Percentiles rank a stretch among this genome's conserved stretches.
phyloP scores from a whole-genome alignment of 2,113 vertebrate species.

The Aythya baeri region DNA sequence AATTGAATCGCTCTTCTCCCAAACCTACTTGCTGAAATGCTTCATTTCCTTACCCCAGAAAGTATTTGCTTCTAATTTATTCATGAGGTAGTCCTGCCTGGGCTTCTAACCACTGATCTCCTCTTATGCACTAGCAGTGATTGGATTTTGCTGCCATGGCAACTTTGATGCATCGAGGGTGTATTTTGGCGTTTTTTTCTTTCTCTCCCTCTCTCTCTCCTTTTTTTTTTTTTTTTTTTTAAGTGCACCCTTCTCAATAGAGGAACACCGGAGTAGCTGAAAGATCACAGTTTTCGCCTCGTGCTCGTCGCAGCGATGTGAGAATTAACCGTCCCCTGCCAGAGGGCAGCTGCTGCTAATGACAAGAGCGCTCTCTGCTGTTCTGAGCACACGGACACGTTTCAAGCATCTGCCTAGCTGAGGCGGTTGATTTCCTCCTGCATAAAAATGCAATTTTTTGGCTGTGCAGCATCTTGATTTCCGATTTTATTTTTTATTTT shows the following conservation, averaged over 20 bases:
- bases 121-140: background rate
- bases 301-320: background rate
- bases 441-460: background rate
- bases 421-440: background rate
- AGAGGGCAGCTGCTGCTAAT: background rate
- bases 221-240: background rate
- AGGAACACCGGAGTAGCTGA: background rate
- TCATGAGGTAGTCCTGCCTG: background rate
- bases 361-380: slow-evolving; percentile 30
- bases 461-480: background rate
- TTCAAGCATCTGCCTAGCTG: too few species aligned
- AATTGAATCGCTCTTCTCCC: background rate
- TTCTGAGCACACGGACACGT: background rate
- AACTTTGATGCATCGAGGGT: background rate
- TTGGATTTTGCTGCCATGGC: background rate
- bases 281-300: background rate
- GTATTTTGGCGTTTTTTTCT: too few species aligned
- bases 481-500: too few species aligned
- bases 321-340: background rate
- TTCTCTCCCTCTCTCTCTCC: too few species aligned
- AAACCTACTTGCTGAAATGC: background rate
- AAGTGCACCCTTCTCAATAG: background rate
- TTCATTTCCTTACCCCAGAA: background rate
- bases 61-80: background rate
- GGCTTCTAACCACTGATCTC: background rate